These are phyloP conservation scores for Drosophila anomelani DNA, from an alignment of 2,888 invertebrate genomes.

Conservation along the genomic window DNA sequence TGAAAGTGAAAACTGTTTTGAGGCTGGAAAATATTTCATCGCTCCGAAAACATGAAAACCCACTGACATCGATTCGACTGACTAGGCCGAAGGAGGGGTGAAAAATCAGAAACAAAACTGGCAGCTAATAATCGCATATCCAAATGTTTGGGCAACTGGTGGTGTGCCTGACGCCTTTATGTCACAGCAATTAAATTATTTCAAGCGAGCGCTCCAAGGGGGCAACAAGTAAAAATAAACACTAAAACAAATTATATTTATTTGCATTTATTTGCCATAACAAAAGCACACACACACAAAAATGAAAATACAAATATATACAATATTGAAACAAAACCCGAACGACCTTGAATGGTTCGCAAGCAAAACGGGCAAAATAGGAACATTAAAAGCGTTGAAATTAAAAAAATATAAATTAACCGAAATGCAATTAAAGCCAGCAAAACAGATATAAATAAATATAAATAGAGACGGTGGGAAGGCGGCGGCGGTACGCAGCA, in stretches of 20 bases:
- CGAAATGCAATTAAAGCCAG: conserved; percentile 36
- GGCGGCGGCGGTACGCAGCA: conserved; percentile 18
- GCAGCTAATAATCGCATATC: conserved; percentile 16
- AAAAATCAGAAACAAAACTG: conserved; percentile 12
- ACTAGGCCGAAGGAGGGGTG: neutral
- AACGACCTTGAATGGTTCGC: conserved; percentile 32
- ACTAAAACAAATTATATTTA: conserved; percentile 49
- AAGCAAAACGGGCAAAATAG: conserved; percentile 32
- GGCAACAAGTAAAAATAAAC: conserved; percentile 34
- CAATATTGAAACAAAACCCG: conserved; percentile 39
- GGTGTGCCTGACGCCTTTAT: conserved; percentile 34
- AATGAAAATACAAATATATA: conserved; percentile 14
- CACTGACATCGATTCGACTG: conserved; percentile 69
- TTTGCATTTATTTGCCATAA: conserved; percentile 54
- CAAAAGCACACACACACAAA: conserved; percentile 26
- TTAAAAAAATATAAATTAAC: conserved; percentile 39
- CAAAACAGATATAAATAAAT: conserved; percentile 43
- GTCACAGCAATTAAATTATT: conserved; percentile 65
- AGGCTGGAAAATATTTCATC: conserved; percentile 52
- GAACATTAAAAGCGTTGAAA: conserved; percentile 36
- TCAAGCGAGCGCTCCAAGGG: conserved; percentile 31
- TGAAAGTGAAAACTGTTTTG: conserved; percentile 65
- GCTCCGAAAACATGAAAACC: conserved; percentile 61
- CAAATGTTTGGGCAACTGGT: conserved; percentile 49
- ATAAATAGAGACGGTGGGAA: conserved; percentile 27